Conservation (phyloP, 2,888 invertebrate genomes). For the Dioctria linearis region DNA sequence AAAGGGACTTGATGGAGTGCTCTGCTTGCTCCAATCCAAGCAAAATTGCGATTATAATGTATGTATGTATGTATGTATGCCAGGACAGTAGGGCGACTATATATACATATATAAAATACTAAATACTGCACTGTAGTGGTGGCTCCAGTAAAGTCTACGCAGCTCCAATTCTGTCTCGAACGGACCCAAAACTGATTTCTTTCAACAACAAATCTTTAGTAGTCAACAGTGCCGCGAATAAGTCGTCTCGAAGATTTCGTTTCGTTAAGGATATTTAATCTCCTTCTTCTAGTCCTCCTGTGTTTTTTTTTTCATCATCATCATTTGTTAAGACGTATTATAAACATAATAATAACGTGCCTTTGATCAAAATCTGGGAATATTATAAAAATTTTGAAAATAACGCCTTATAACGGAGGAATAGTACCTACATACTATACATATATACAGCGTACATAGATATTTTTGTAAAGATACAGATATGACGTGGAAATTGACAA, state of each 20-base stretch:
- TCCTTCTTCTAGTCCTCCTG: not conserved
- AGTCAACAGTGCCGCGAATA: slow-evolving; percentile 36
- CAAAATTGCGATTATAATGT: not conserved
- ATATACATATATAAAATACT: not conserved
- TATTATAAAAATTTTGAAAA: not conserved
- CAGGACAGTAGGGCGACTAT: slow-evolving; percentile 14
- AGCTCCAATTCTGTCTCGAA: slow-evolving; percentile 34
- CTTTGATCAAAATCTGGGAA: slow-evolving; percentile 7
- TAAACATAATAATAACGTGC: slow-evolving; percentile 2
- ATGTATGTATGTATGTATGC: not conserved
- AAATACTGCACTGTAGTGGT: slow-evolving; percentile 20
- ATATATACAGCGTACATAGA: not conserved
- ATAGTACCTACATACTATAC: no score
- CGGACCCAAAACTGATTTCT: slow-evolving; percentile 33
- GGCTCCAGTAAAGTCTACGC: slow-evolving; percentile 46
- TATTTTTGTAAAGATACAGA: not conserved
- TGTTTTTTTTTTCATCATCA: no score
- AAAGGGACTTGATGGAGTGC: not conserved
- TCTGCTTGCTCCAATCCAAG: not conserved
- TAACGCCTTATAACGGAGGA: slow-evolving; percentile 13
- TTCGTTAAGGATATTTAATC: not conserved
- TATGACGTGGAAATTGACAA: slow-evolving; percentile 38
- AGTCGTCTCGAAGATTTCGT: slow-evolving; percentile 2
- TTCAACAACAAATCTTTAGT: slow-evolving; percentile 35
- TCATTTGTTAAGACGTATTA: no score